Conservation (phyloP, 1,140 invertebrate species). For the Metaphire vulgaris region DNA sequence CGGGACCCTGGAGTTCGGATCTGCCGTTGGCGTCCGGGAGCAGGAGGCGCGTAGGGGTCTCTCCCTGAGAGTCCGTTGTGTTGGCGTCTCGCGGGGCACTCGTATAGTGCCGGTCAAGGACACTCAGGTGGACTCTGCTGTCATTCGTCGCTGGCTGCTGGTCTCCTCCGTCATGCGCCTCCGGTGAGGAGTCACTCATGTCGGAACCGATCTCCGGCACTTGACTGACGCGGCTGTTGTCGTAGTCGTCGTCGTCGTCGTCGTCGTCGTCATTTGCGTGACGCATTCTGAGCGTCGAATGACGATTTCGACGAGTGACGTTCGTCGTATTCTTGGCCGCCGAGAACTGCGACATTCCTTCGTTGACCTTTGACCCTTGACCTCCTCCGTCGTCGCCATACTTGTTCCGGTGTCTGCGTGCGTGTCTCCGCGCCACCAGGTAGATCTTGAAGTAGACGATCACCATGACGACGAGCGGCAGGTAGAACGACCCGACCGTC, state of each 20-base stretch:
- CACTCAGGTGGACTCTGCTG: not conserved
- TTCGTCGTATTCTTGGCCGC: not conserved
- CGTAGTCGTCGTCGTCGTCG: too few relatives aligned
- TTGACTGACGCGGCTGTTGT: not conserved
- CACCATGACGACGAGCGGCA: conserved; percentile 55
- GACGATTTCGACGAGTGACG: not conserved
- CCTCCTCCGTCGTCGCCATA: too few relatives aligned
- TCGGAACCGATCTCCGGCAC: not conserved
- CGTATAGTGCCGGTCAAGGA: not conserved
- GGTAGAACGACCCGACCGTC: conserved; percentile 55
- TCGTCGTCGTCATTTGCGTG: not conserved
- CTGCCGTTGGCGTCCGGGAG: not conserved
- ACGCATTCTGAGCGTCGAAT: not conserved
- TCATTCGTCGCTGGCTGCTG: not conserved
- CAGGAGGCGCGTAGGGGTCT: not conserved
- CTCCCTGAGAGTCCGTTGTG: not conserved
- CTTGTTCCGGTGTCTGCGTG: conserved; percentile 15
- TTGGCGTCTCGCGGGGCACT: not conserved
- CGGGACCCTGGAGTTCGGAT: not conserved
- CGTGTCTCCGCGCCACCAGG: conserved; percentile 35
- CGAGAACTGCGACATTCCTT: not conserved
- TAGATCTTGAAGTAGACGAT: conserved; percentile 53
- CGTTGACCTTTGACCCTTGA: not conserved
- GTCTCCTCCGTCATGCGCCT: not conserved
- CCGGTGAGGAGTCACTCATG: not conserved